Evolutionary conservation across 2,797 vertebrate species (phyloP), one percentile per base, ranked within the genome.

Genomic region (Prunella strophiata): DNA sequence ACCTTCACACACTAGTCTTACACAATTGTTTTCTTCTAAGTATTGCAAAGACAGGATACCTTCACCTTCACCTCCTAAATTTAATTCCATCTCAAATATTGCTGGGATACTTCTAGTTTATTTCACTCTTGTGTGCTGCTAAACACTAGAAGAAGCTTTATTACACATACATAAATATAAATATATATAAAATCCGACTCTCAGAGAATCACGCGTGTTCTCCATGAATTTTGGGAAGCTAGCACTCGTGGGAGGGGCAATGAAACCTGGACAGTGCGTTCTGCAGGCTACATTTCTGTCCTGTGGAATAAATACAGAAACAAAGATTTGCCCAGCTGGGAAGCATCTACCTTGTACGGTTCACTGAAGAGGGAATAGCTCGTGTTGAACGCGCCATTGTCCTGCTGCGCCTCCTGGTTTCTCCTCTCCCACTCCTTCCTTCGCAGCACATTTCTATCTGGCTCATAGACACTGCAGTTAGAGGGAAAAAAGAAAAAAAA

Each of bases 361-460:
- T 98, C 98, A 77, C 98, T 98, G 97, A 98, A 98, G 93, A 98
- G 98, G 51, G 98, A 98, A 89, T 98, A 98, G 96, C 97, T 97
- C 1, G 65, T 96, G 91, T 94, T 97, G 95, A 98, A 98, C 0
- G 94, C 3, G 62, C 96, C 95, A 45, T 98, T 97, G 89, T 98
- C 97, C 95, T 98, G 98, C 57, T 98, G 98, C 29, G 97, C 74
- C 80, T 98, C 98, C 95, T 98, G 98, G 91, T 96, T 98, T 95
- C 98, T 98, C 91, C 97, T 97, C 88, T 98, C 98, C 96, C 98
- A 98, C 89, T 98, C 98, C 87, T 98, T 98, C 92, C 97, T 98
- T 83, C 97, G 97, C 82, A 98, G 95, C 29, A 97, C 97, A 51
- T 98, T 98, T 97, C 98, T 98, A 66, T 98, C 98, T 11, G 98